Conservation (phyloP, 2,888 invertebrate genomes). For the Dasysyrphus albostriatus region DNA sequence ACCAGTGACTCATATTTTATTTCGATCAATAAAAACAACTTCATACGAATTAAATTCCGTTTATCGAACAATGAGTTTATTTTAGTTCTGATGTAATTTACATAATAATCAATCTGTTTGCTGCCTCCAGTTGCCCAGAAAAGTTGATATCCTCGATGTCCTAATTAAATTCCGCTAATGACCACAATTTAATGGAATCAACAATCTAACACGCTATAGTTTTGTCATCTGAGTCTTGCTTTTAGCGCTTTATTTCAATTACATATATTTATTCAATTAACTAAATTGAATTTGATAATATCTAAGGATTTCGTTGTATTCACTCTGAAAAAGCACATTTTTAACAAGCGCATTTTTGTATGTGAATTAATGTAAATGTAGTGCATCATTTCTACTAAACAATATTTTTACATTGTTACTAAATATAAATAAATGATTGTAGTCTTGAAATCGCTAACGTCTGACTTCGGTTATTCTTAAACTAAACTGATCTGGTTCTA, state of each 20-base stretch:
- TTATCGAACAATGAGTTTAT: background rate
- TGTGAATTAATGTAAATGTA: too few relatives aligned
- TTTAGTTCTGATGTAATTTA: background rate
- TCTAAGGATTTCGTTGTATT: background rate
- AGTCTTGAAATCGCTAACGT: too few relatives aligned
- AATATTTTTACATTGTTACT: too few relatives aligned
- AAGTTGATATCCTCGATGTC: conserved; percentile 1
- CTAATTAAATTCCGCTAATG: background rate
- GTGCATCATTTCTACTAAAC: too few relatives aligned
- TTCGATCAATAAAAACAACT: background rate
- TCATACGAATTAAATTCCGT: background rate
- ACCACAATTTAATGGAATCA: background rate
- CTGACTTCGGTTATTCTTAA: too few relatives aligned
- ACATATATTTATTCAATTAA: background rate
- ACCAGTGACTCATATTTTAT: background rate
- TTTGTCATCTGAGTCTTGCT: background rate
- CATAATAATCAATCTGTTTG: background rate
- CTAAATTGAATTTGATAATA: background rate
- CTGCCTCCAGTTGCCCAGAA: background rate
- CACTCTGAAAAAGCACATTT: background rate
- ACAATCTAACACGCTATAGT: background rate
- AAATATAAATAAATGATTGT: too few relatives aligned
- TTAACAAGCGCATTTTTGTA: background rate
- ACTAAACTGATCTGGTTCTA: too few relatives aligned
- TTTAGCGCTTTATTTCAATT: background rate